phyloP scores from a whole-genome alignment of 2,113 vertebrate species.

The Lichenostomus cassidix region DNA sequence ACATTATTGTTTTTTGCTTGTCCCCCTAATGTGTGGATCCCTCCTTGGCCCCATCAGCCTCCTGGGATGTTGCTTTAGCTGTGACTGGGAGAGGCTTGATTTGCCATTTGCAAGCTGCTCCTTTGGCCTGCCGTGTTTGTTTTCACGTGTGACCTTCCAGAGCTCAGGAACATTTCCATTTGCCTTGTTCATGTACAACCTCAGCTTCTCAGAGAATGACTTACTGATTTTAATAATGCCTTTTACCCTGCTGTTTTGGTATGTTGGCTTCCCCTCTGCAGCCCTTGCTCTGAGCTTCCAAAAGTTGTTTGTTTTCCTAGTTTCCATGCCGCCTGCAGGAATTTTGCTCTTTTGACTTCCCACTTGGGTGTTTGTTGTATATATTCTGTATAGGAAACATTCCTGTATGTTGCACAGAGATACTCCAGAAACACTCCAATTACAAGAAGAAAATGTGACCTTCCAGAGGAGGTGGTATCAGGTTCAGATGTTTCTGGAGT shows the following conservation, averaged over 20 bases:
- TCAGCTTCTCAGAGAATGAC: constrained; percentile 47
- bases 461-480: background rate
- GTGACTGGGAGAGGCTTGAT: background rate
- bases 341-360: constrained; percentile 48
- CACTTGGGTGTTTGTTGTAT: constrained; percentile 62
- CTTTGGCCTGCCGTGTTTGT: constrained; percentile 16
- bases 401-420: constrained; percentile 7
- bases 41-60: background rate
- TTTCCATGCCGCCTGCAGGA: constrained; percentile 63
- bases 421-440: background rate
- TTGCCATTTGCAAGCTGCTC: background rate
- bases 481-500: background rate
- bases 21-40: background rate
- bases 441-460: background rate
- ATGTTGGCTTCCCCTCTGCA: constrained; percentile 57
- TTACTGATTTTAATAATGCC: constrained; percentile 63
- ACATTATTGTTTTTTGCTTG: background rate
- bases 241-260: constrained; percentile 68
- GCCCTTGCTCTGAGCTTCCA: constrained; percentile 28
- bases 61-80: background rate
- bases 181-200: background rate
- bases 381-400: constrained; percentile 46
- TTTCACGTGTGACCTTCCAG: constrained; percentile 6
- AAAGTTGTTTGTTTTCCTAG: constrained; percentile 70
- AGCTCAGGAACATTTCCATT: constrained; percentile 19